Evolutionary conservation across 1,140 invertebrate species (phyloP).

Genomic region (Eurosta solidaginis): DNA sequence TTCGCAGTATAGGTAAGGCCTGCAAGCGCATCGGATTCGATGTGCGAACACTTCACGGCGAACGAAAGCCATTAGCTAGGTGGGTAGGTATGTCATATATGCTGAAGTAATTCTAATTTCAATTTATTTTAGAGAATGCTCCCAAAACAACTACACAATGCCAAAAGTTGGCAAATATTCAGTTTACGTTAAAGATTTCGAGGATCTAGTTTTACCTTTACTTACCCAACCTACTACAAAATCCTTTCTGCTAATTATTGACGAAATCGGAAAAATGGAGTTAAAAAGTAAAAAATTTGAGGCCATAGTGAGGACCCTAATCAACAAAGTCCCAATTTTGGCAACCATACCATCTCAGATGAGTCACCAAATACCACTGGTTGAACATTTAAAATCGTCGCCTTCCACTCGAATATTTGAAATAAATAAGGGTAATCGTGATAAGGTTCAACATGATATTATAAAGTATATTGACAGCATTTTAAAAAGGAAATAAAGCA

Average conservation of each 20-base stretch:
- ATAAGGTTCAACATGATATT: slow-evolving; percentile 29
- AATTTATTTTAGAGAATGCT: not conserved
- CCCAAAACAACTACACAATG: not conserved
- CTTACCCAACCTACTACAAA: not conserved
- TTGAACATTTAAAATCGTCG: slow-evolving; percentile 32
- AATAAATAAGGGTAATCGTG: slow-evolving; percentile 36
- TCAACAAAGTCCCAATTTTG: slow-evolving; percentile 53
- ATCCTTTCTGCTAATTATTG: slow-evolving; percentile 62
- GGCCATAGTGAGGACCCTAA: slow-evolving; percentile 54
- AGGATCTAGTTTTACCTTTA: slow-evolving; percentile 57
- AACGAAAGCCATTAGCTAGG: slow-evolving; percentile 61
- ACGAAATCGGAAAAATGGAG: slow-evolving; percentile 76
- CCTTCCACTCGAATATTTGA: slow-evolving; percentile 10
- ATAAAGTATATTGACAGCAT: not conserved
- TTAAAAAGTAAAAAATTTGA: slow-evolving; percentile 66
- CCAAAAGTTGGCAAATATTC: slow-evolving; percentile 65
- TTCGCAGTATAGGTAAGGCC: slow-evolving; percentile 54
- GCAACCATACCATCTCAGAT: slow-evolving; percentile 63
- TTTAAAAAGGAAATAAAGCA: slow-evolving; percentile 6
- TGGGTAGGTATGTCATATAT: not conserved
- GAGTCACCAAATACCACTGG: not conserved
- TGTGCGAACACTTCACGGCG: slow-evolving; percentile 63
- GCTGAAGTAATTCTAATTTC: not conserved
- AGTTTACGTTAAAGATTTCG: slow-evolving; percentile 66
- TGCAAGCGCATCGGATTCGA: slow-evolving; percentile 67